Evolutionary conservation across 2,113 vertebrate genomes (phyloP), one percentile per base, ranked within the genome.

Genomic region (Cyprinus carpio): DNA sequence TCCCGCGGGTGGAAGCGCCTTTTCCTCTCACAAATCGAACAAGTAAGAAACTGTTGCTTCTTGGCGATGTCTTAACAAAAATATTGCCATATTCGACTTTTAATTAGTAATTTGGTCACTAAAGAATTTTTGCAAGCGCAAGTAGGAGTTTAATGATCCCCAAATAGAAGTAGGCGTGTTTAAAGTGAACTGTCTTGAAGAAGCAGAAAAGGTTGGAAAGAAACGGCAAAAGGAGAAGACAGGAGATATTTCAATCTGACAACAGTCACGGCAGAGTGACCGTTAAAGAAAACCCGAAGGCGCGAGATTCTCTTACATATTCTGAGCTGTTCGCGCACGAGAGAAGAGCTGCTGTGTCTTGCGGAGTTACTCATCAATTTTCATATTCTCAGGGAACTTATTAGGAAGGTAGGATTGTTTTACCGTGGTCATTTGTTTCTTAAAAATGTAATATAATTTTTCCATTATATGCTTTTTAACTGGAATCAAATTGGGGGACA

Each of bases 1-100:
- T 71, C 67, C 81, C 81, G 49, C 49, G 49, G 62, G 54, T 71
- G 37, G 49, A 29, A 85, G 34, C 9, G 72, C 40, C 83, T 31
- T 60, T 69, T 75, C 79, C 58, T 82, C 74, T 46, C 84, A 85
- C 64, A 84, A 86, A 91, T 83, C 93, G 90, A 93, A 94, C 93
- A 95, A 94, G 94, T 95, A 92, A 93, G 87, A 86, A 95, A 95
- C 93, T 94, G 93, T 95, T 95, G 93, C 93, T 89, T 90, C 75
- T 85, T 79, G 18, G 46, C 46, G 67, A 82, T 87, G 85, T 82
- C 31, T 84, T 65, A 40, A 65, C 84, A 83, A 31, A 40, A 34
- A 27, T 4, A 43, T 69, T 5, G 29, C 13, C 12, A 40, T 15
- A 43, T 40, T 29, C 10, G 5, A 69, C 40, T 31, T 81, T 69